Conservation (phyloP, 2,888 invertebrate genomes). For the Zele albiditarsus region DNA sequence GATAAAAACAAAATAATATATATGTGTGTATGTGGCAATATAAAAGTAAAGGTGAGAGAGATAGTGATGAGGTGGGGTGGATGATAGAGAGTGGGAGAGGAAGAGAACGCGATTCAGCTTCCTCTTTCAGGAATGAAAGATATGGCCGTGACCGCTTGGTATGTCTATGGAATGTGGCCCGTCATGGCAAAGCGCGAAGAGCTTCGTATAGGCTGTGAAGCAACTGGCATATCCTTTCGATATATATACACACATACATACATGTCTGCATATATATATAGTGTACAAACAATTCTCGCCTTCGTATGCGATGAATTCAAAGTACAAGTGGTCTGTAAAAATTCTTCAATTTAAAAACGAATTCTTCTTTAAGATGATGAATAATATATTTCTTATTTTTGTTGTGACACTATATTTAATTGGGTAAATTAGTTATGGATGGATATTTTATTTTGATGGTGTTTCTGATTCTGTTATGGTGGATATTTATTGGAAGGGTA, state of each 20-base stretch:
- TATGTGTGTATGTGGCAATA: neutral
- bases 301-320: neutral
- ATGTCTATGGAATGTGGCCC: slow-evolving; percentile 70
- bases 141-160: slow-evolving; percentile 71
- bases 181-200: slow-evolving; percentile 61
- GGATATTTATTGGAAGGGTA: too few relatives aligned
- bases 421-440: too few relatives aligned
- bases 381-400: neutral
- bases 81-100: slow-evolving; percentile 47
- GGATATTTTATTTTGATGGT: too few relatives aligned
- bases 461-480: too few relatives aligned
- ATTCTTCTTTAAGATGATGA: neutral
- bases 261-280: neutral
- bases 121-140: slow-evolving; percentile 68
- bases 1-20: neutral
- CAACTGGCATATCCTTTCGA: slow-evolving; percentile 32
- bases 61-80: neutral
- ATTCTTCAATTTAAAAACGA: neutral
- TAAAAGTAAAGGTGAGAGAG: neutral
- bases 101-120: slow-evolving; percentile 43
- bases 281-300: neutral
- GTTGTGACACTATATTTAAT: too few relatives aligned
- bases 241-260: slow-evolving; percentile 13
- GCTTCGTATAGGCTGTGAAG: neutral
- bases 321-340: neutral